Conservation (phyloP, 2,797 vertebrate species). For the Pachyuromys duprasi region DNA sequence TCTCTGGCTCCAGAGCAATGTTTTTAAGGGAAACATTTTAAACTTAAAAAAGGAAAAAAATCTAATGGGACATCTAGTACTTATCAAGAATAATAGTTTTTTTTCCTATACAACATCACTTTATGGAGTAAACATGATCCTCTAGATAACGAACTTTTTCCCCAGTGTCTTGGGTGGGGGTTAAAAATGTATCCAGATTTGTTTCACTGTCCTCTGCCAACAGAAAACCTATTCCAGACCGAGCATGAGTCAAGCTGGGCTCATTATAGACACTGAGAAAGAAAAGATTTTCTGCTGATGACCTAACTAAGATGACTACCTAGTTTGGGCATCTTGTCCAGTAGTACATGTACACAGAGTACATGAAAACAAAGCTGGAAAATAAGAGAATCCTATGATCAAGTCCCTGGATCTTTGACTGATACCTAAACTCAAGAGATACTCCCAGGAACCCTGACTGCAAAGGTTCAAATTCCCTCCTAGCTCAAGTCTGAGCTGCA, state of each 20-base stretch:
- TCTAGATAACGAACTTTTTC: background rate
- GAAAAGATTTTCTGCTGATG: background rate
- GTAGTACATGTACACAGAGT: background rate
- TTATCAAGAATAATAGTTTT: conserved; percentile 5
- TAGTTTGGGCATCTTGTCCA: background rate
- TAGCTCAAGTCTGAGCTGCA: background rate
- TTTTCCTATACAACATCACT: background rate
- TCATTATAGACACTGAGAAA: background rate
- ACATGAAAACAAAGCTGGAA: background rate
- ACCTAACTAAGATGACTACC: background rate
- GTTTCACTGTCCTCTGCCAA: background rate
- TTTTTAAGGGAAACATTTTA: background rate
- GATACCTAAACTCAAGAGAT: background rate
- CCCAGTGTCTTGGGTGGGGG: background rate
- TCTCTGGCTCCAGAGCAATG: background rate
- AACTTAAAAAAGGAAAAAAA: background rate
- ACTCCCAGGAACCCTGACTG: background rate
- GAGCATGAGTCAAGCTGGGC: background rate
- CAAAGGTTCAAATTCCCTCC: background rate
- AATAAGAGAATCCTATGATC: background rate
- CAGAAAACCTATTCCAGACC: background rate
- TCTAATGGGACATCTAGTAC: background rate
- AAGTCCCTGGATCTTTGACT: background rate
- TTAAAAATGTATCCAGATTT: background rate
- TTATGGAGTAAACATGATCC: background rate